A percentile compares a stretch with the other conserved stretches of the same genome.
phyloP scores from a whole-genome alignment of 2,113 vertebrate species.

The Thermophis baileyi region DNA sequence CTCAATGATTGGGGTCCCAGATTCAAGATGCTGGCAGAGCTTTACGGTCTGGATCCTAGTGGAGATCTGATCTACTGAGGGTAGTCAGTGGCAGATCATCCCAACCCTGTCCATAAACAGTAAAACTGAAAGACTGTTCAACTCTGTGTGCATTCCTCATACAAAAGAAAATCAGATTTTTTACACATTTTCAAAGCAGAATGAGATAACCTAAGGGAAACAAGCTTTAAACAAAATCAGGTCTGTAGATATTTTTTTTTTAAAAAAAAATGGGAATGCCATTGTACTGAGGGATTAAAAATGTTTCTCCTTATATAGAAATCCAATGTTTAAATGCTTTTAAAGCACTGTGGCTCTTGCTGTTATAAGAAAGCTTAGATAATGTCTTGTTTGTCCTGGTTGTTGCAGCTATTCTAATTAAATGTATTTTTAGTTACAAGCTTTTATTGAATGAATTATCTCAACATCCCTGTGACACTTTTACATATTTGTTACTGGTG shows the following conservation, averaged over 20 bases:
- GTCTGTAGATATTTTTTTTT: not conserved
- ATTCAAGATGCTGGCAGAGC: conserved; percentile 90
- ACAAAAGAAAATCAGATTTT: conserved; percentile 2
- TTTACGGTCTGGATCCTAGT: conserved; percentile 81
- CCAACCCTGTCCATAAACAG: not conserved
- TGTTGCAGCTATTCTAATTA: not conserved
- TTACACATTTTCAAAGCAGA: not conserved
- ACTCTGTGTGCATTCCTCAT: conserved; percentile 19
- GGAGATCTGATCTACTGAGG: conserved; percentile 67
- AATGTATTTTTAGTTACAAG: not conserved
- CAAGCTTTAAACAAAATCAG: not conserved
- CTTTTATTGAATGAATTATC: not conserved
- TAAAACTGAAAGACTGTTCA: conserved; percentile 24
- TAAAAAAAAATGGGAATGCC: not conserved
- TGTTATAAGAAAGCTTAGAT: not conserved
- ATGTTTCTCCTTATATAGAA: not conserved
- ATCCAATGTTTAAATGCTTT: not conserved
- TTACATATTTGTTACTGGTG: not conserved
- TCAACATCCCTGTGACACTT: not conserved
- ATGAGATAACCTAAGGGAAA: conserved; percentile 13
- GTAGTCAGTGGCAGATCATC: conserved; percentile 20
- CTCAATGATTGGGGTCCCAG: conserved; percentile 94
- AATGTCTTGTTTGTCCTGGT: not conserved
- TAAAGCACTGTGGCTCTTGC: not conserved
- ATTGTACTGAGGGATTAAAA: conserved; percentile 13